Evolutionary conservation across 2,888 invertebrate genomes (phyloP).

Genomic region (Sympetrum striolatum): DNA sequence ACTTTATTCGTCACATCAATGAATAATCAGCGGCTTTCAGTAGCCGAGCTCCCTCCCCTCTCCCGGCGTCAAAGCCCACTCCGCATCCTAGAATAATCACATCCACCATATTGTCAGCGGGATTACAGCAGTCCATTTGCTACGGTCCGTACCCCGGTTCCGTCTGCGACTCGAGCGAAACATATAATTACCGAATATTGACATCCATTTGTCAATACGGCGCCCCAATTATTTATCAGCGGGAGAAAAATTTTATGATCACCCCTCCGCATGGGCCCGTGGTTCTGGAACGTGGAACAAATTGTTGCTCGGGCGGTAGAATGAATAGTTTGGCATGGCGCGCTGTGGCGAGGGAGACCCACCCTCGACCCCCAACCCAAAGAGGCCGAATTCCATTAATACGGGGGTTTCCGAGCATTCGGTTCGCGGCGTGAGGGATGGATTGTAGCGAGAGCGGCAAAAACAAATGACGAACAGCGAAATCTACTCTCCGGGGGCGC

Average conservation of each 20-base stretch:
- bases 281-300: constrained; percentile 32
- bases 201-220: neutral
- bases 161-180: neutral
- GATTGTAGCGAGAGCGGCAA: constrained; percentile 37
- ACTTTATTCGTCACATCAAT: too few species aligned
- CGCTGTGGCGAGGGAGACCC: neutral
- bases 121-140: neutral
- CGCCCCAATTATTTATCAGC: constrained; percentile 22
- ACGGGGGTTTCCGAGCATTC: constrained; percentile 30
- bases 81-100: too few species aligned
- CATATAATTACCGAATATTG: neutral
- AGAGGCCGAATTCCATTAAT: constrained; percentile 40
- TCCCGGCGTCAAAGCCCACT: too few species aligned
- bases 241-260: constrained; percentile 37
- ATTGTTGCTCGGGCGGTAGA: constrained; percentile 19
- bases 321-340: constrained; percentile 40
- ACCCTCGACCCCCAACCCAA: neutral
- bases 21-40: too few species aligned
- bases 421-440: constrained; percentile 39
- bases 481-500: constrained; percentile 36
- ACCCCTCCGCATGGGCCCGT: neutral
- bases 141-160: neutral
- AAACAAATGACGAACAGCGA: constrained; percentile 41
- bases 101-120: neutral
- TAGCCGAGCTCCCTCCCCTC: too few species aligned